These are phyloP conservation scores for Aldrovandia affinis DNA, from an alignment of 2,797 vertebrate genomes.

Conservation along the genomic window DNA sequence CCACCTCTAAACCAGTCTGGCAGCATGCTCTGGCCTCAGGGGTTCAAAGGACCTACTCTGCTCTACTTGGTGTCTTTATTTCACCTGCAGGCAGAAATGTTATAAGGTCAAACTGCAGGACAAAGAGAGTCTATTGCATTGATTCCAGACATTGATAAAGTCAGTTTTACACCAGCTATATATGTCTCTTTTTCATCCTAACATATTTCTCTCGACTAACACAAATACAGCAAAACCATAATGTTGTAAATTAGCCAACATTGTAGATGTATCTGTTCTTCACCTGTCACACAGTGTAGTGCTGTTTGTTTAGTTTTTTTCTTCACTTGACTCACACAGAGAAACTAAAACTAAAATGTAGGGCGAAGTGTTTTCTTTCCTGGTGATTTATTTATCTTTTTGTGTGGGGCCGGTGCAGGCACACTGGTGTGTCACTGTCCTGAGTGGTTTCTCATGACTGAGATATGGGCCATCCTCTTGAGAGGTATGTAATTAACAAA, in stretches of 20 bases:
- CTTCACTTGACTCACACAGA: background rate
- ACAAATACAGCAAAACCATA: background rate
- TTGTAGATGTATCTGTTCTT: background rate
- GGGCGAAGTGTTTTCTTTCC: background rate
- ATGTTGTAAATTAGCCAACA: background rate
- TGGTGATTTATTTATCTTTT: background rate
- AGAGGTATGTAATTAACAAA: slow-evolving; percentile 75
- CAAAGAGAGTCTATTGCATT: background rate
- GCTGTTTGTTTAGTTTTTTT: background rate
- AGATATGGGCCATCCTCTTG: slow-evolving; percentile 60
- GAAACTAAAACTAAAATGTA: background rate
- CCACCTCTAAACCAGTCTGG: background rate
- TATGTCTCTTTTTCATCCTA: background rate
- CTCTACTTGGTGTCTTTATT: background rate
- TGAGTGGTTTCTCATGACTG: slow-evolving; percentile 22
- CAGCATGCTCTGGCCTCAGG: background rate
- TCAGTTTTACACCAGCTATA: background rate
- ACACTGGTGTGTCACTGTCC: background rate
- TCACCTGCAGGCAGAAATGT: background rate
- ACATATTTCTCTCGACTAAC: background rate
- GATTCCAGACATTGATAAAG: background rate
- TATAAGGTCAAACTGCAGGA: background rate
- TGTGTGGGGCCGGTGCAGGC: background rate
- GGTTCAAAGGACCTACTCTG: background rate
- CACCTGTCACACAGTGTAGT: background rate